Evolutionary conservation across 2,888 invertebrate genomes (phyloP).

Genomic region (Operophtera brumata): DNA sequence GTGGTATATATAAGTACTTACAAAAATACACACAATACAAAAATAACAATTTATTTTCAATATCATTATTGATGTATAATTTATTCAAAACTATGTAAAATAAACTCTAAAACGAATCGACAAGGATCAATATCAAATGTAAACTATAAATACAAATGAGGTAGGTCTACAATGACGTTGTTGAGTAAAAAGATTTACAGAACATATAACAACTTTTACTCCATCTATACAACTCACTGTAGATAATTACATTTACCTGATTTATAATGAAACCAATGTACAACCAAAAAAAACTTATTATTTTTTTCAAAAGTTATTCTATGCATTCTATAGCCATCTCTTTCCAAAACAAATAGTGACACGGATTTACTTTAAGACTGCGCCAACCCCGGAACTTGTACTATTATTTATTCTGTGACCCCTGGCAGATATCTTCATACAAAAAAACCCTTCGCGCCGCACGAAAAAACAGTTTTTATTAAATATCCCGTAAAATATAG

Average conservation of each 20-base stretch:
- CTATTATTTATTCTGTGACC: too few relatives aligned
- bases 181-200: conserved; percentile 43
- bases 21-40: conserved; percentile 6
- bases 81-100: conserved; percentile 8
- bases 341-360: too few relatives aligned
- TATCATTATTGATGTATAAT: conserved; percentile 2
- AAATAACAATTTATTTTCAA: conserved; percentile 27
- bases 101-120: conserved; percentile 19
- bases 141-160: conserved; percentile 24
- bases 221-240: conserved; percentile 17
- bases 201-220: conserved; percentile 45
- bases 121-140: conserved; percentile 16
- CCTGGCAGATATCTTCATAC: too few relatives aligned
- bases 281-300: too few relatives aligned
- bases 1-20: not conserved
- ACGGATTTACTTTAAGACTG: too few relatives aligned
- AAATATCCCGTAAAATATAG: too few relatives aligned
- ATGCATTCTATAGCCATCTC: too few relatives aligned
- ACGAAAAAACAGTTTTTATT: too few relatives aligned
- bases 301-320: too few relatives aligned
- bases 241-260: not conserved
- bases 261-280: not conserved
- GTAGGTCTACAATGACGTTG: conserved; percentile 30
- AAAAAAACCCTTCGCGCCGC: too few relatives aligned
- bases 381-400: too few relatives aligned